These are phyloP conservation scores for Cygnus olor DNA, from an alignment of 2,797 vertebrate genomes.

Conservation along the genomic window DNA sequence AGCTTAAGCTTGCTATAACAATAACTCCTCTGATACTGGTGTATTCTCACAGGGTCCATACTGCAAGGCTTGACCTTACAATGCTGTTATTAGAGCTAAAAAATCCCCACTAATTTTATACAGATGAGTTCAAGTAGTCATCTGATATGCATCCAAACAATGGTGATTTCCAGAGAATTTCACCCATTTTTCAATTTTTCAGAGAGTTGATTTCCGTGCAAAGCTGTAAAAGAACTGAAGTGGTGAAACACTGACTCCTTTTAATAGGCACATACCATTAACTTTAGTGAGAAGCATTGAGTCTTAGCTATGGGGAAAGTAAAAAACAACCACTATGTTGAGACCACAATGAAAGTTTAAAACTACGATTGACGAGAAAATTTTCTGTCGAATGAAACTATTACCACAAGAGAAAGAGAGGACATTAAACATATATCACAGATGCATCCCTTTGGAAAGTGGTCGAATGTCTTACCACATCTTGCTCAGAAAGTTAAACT, in stretches of 20 bases:
- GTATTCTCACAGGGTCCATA: accelerated
- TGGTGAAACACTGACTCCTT: background rate
- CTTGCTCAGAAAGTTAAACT: background rate
- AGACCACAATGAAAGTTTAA: background rate
- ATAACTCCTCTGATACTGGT: background rate
- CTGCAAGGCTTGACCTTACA: background rate
- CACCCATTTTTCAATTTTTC: background rate
- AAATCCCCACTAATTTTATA: background rate
- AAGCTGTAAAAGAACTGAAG: background rate
- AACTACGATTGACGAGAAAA: background rate
- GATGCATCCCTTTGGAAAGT: background rate
- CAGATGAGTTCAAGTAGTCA: background rate
- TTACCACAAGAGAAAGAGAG: background rate
- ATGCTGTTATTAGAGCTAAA: background rate
- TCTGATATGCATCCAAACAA: background rate
- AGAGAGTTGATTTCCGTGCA: background rate
- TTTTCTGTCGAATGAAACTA: background rate
- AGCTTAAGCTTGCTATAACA: background rate
- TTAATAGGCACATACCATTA: background rate
- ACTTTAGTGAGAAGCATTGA: background rate
- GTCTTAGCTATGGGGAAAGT: background rate
- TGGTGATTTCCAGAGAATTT: background rate
- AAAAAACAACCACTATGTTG: background rate
- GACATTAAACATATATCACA: background rate
- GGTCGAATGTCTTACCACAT: background rate